Conservation (phyloP, 2,113 vertebrate genomes). For the Laterallus jamaicensis region DNA sequence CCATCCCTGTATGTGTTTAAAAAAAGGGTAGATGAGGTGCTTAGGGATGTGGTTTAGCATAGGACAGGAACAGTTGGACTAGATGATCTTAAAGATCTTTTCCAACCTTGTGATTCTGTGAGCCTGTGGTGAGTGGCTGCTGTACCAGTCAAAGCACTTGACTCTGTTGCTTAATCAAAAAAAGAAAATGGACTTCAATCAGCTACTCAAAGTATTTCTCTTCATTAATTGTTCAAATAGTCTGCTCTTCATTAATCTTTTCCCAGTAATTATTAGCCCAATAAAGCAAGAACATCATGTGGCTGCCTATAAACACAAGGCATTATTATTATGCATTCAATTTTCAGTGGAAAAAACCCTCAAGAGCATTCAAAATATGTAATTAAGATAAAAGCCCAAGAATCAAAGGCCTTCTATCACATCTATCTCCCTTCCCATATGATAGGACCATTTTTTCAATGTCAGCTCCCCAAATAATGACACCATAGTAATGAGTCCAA, state of each 20-base stretch:
- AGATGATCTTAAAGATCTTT: too few species aligned
- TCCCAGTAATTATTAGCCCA: not conserved
- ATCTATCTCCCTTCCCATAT: not conserved
- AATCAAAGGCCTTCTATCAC: not conserved
- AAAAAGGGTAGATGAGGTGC: too few species aligned
- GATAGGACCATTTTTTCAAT: not conserved
- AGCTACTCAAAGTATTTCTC: not conserved
- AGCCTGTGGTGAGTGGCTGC: not conserved
- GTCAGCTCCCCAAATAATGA: not conserved
- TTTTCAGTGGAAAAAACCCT: not conserved
- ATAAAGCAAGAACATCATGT: not conserved
- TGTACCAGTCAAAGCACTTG: not conserved
- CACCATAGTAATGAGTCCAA: not conserved
- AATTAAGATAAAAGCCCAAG: not conserved
- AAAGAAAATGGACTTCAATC: not conserved
- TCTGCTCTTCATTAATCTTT: not conserved
- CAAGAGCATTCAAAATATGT: not conserved
- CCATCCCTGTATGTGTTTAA: too few species aligned
- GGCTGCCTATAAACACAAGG: not conserved
- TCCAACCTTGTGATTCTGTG: too few species aligned
- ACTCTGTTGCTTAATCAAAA: not conserved
- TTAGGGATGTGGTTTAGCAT: too few species aligned
- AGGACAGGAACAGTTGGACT: too few species aligned
- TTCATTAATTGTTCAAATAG: not conserved
- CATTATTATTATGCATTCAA: not conserved